A percentile compares a stretch with the other conserved stretches of the same genome.
Conservation (phyloP, 1,140 invertebrate genomes). For the Drosophila ercepeae region DNA sequence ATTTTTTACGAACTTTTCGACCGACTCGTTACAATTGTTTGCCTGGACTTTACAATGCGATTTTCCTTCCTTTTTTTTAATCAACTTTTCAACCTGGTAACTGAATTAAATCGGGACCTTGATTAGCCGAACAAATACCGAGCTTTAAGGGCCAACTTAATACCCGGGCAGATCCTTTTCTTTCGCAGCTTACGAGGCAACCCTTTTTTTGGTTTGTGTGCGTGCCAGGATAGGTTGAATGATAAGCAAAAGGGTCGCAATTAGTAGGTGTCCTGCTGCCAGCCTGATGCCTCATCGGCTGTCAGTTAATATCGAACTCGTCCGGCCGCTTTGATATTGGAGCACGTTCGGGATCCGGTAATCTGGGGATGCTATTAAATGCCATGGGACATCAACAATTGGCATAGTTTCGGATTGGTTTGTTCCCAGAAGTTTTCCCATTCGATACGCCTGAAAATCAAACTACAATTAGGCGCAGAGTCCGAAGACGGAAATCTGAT, state of each 20-base stretch:
- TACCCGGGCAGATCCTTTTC: conserved; percentile 14
- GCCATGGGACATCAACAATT: conserved; percentile 47
- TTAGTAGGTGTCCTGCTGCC: conserved; percentile 53
- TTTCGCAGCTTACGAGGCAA: conserved; percentile 24
- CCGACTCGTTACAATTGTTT: conserved; percentile 15
- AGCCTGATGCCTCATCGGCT: no score
- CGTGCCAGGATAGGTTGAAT: conserved; percentile 11
- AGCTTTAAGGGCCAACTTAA: conserved; percentile 44
- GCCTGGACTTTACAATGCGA: conserved; percentile 1
- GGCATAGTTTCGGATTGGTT: conserved; percentile 36
- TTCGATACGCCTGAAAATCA: conserved; percentile 77
- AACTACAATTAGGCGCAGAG: conserved; percentile 76
- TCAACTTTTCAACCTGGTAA: conserved; percentile 47
- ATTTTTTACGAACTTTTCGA: conserved; percentile 1
- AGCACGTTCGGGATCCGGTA: conserved; percentile 57
- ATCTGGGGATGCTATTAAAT: conserved; percentile 65
- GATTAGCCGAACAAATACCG: conserved; percentile 56
- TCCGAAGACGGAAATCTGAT: conserved; percentile 26
- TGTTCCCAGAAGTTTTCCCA: conserved; percentile 38
- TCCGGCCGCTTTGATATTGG: conserved; percentile 45
- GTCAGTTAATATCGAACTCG: no score
- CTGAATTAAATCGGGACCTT: conserved; percentile 64
- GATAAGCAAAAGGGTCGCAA: conserved; percentile 72
- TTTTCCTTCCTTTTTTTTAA: background rate
- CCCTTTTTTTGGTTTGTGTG: conserved; percentile 34